Evolutionary conservation across 2,113 vertebrate genomes (phyloP).

Genomic region (Mungos mungo): DNA sequence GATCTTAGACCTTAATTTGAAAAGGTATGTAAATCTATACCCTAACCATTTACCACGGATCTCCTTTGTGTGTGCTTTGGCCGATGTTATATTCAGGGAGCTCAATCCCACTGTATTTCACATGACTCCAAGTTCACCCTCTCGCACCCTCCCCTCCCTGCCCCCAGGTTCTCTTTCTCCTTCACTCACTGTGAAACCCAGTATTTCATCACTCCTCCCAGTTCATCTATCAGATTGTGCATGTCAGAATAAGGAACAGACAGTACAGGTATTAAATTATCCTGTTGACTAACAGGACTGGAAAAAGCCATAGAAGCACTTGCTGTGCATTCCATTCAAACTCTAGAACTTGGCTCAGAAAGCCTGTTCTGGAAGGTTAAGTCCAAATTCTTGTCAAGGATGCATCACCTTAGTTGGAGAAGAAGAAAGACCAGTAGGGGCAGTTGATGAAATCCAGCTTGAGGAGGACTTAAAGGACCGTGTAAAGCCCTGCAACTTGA

Average conservation of each 20-base stretch:
- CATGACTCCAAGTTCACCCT: too few relatives aligned
- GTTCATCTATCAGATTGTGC: neutral
- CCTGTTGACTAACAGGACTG: neutral
- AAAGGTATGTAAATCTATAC: neutral
- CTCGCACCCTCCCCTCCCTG: neutral
- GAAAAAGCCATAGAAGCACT: neutral
- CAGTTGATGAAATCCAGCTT: neutral
- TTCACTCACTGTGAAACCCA: neutral
- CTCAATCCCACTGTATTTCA: neutral
- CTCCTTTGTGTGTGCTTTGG: neutral
- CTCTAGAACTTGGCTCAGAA: neutral
- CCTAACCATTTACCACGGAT: neutral
- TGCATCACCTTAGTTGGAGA: neutral
- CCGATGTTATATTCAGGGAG: neutral
- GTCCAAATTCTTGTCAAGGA: neutral
- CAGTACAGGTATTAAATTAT: neutral
- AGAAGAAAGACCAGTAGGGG: neutral
- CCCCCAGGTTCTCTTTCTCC: neutral
- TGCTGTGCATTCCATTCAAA: neutral
- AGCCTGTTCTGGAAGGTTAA: neutral
- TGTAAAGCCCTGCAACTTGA: conserved; percentile 35
- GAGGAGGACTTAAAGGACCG: neutral
- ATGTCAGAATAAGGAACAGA: neutral
- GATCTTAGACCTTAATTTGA: neutral
- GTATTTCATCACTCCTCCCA: neutral